These are phyloP conservation scores for Phenacoccus solenopsis DNA, from an alignment of 1,140 invertebrate species.

Conservation along the genomic window DNA sequence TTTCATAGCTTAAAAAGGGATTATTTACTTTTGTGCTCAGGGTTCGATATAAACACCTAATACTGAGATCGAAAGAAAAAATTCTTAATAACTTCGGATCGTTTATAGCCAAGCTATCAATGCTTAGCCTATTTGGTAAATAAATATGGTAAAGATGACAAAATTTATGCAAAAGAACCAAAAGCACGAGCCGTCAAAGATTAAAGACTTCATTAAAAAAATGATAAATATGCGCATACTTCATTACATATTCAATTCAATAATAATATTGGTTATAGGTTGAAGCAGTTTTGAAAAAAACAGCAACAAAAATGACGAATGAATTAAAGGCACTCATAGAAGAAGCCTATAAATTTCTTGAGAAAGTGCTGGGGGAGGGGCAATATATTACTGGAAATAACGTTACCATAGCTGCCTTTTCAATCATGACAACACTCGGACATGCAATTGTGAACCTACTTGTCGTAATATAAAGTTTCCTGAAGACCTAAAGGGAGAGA, in stretches of 20 bases:
- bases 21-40: not conserved
- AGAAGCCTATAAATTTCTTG: constrained; percentile 6
- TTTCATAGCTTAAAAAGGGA: not conserved
- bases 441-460: too few relatives aligned
- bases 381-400: constrained; percentile 24
- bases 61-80: too few relatives aligned
- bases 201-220: constrained; percentile 42
- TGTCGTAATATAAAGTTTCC: too few relatives aligned
- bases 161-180: constrained; percentile 41
- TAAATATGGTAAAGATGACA: constrained; percentile 39
- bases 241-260: not conserved
- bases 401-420: constrained; percentile 59
- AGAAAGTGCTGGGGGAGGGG: constrained; percentile 20
- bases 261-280: not conserved
- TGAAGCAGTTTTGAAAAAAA: not conserved
- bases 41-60: too few relatives aligned
- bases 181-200: constrained; percentile 41
- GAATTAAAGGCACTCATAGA: not conserved
- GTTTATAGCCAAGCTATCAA: constrained; percentile 42
- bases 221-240: constrained; percentile 27
- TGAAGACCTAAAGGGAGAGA: too few relatives aligned
- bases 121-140: constrained; percentile 44
- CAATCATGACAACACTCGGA: constrained; percentile 38
- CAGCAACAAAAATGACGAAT: constrained; percentile 23
- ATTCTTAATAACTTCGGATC: too few relatives aligned